Base-by-base conservation (phyloP, 2,888 invertebrate genomes). In the Tinea semifulvella region DNA sequence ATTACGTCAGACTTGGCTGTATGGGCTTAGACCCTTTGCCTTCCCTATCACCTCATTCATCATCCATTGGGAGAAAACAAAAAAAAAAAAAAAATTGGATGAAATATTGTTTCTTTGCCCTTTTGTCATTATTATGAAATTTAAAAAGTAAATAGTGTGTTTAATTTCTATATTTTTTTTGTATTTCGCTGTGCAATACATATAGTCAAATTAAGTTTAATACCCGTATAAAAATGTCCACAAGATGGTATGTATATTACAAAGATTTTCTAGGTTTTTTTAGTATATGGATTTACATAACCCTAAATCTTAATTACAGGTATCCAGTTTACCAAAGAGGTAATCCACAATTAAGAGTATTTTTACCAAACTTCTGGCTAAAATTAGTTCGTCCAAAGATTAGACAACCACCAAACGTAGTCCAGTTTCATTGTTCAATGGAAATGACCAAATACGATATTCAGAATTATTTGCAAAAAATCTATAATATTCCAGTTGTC, bases 351-450 rank as follows among this genome's bases (percentile, higher is more conserved):
- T 74, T 94, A 22, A 82, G 98, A 47, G 85, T 98, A 7, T 96
- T 95, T 68, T 75, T 99, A 22, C 98, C 98, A 1, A 95, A 98
- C 67, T 98, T 98, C 74, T 98, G 96, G 95, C 88, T 99, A 89
- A 98, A 97, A 76, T 60, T 98, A 13, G 85, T 98, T 0, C 84
- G 87, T 45, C 88, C 94, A 1, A 52, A 68, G 13, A 70, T 81
- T 14, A 82, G 83, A 22, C 86, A 89, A 53, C 92, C 93, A 2
- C 82, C 87, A 39, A 94, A 98, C 79, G 71, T 90, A 28, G 92
- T 96, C 0, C 86, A 90, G 44, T 98, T 99, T 70, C 85, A 91
- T 42, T 94, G 95, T 55, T 95, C 97, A 6, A 91, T 92, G 79
- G 88, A 94, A 83, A 99, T 99, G 98, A 96, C 95, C 0, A 88